Base-by-base conservation (phyloP, 2,888 invertebrate species). In the Drosophila pullipes region DNA sequence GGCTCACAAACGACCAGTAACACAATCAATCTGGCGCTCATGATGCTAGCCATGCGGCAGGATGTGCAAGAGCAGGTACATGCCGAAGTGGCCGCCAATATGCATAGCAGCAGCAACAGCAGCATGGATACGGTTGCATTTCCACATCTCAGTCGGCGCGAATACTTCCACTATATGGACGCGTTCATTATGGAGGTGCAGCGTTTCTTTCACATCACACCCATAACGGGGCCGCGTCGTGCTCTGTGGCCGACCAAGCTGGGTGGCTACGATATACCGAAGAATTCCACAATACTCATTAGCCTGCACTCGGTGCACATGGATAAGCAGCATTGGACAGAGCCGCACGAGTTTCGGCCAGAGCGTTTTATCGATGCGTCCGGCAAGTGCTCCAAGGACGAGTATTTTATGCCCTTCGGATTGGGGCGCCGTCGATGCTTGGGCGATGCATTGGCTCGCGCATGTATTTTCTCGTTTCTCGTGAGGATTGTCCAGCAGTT, bases 1-100 rank as follows among this genome's bases (percentile, higher is more conserved):
- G 96, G 96, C 3, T 94, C 95, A 0, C 94, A 94, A 79, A 96
- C 96, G 0, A 96, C 96, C 0, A 95, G 95, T 69, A 94, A 94
- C 44, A 95, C 95, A 0, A 91, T 96, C 22, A 95, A 95, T 79
- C 95, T 96, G 85, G 94, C 95, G 0, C 93, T 96, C 57, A 93
- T 96, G 83, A 94, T 94, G 78, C 94, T 96, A 94, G 93, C 95
- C 25, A 85, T 95, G 33, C 93, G 95, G 71, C 94, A 94, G 53
- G 94, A 95, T 13, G 91, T 96, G 4, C 96, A 96, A 90, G 85
- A 92, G 3, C 94, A 94, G 81, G 92, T 95, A 1, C 95, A 95
- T 41, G 85, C 93, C 0, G 95, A 95, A 83, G 92, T 96, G n/a
- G 94, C 94, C 44, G 76, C 84, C 1, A 94, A 94, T 47, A 89